phyloP scores from a whole-genome alignment of 1,140 invertebrate species.

The Armadillidium nasatum region DNA sequence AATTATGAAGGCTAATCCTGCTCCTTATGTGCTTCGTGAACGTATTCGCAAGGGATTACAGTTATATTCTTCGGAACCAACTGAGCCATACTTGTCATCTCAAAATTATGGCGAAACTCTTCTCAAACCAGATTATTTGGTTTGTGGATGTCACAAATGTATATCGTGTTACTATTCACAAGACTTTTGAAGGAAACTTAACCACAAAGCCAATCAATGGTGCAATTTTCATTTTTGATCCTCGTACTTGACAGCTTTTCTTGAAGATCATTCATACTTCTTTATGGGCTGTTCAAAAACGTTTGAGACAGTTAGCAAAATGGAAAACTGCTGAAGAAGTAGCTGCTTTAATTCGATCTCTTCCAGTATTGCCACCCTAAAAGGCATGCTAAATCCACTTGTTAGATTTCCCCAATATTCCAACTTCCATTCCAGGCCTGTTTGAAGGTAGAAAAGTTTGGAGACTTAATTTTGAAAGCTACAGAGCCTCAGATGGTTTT shows the following conservation, averaged over 20 bases:
- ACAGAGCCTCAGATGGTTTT: constrained; percentile 99
- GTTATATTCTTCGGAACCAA: constrained; percentile 97
- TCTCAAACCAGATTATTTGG: constrained; percentile 87
- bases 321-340: constrained; percentile 99
- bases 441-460: constrained; percentile 98
- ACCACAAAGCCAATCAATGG: constrained; percentile 99
- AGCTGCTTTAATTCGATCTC: constrained; percentile 93
- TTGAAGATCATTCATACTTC: constrained; percentile 99
- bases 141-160: constrained; percentile 99
- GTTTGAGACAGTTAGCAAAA: constrained; percentile 91
- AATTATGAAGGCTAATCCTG: constrained; percentile 99
- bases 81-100: constrained; percentile 96
- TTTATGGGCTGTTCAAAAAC: constrained; percentile 97
- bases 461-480: constrained; percentile 96
- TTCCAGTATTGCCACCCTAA: constrained; percentile 99
- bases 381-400: constrained; percentile 98
- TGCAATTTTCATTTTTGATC: constrained; percentile 99
- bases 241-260: constrained; percentile 97
- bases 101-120: constrained; percentile 99
- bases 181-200: constrained; percentile 99
- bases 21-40: constrained; percentile 93
- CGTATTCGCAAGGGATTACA: constrained; percentile 96
- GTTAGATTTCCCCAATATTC: constrained; percentile 98
- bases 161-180: constrained; percentile 98
- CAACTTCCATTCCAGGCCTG: constrained; percentile 99